A percentile compares a stretch with the other conserved stretches of the same genome.
phyloP scores from a whole-genome alignment of 2,797 vertebrate genomes.

The Sorex maritimensis region DNA sequence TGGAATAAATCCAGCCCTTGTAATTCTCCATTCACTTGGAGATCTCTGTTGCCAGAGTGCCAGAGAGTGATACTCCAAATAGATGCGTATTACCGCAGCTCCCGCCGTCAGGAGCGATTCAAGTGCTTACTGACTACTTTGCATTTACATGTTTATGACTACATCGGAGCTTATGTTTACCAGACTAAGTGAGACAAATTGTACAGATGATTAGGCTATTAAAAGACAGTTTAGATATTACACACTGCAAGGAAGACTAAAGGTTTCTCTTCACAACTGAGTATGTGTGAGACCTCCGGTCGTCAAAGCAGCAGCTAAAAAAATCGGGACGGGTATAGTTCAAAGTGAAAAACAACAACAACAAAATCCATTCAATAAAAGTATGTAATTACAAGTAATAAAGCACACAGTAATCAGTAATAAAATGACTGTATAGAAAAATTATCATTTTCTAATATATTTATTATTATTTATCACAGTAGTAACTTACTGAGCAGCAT shows the following conservation, averaged over 20 bases:
- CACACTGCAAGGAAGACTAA: background rate
- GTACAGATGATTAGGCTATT: background rate
- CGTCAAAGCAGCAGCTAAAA: too few species aligned
- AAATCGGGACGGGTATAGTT: too few species aligned
- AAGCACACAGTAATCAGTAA: background rate
- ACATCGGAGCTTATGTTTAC: slow-evolving; percentile 1
- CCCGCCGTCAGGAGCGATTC: background rate
- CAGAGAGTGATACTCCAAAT: slow-evolving; percentile 9
- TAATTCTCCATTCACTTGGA: slow-evolving; percentile 69
- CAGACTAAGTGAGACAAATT: background rate
- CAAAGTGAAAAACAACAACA: too few species aligned
- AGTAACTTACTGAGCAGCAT: background rate
- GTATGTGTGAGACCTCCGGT: too few species aligned
- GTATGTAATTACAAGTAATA: background rate
- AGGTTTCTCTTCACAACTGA: background rate
- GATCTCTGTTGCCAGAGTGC: slow-evolving; percentile 54
- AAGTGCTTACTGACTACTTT: background rate
- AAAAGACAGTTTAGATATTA: background rate
- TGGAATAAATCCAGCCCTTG: slow-evolving; percentile 60
- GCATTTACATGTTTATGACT: slow-evolving; percentile 27
- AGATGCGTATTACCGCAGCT: slow-evolving; percentile 1
- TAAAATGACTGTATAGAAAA: background rate
- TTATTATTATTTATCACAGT: background rate
- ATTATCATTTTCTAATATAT: background rate
- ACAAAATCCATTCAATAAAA: too few species aligned